Base-by-base conservation (phyloP, 2,888 invertebrate species). In the Tiliacea aurago region DNA sequence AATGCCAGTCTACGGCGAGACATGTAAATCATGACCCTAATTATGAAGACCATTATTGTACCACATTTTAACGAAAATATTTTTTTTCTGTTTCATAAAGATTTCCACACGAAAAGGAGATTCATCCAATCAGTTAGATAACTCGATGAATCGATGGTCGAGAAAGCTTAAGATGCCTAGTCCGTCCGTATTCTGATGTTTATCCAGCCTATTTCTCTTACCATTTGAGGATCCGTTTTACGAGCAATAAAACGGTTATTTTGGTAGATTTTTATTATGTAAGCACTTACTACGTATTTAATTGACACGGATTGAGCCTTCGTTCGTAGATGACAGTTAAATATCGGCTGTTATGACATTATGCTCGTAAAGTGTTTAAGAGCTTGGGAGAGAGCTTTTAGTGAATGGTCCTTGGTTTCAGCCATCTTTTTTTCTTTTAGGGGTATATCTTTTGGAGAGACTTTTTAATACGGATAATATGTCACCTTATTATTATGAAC, bases 211-310 rank as follows among this genome's bases (percentile, higher is more conserved):
- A 61, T 63, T 59, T 68, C 20, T 77, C 23, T 37, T 49, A 47
- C 43, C 37, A 67, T 59, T 59, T 49, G 4, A 0, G 53, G 45
- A 33, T 13, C 13, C 51, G 4, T 64, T 79, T 75, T 59, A 80
- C 13, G 70, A 67, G 13, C 58, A 51, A 75, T 80, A 75, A 70
- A 80, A 59, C 7, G 18, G 15, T 33, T 75, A 58, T 67, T 67
- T 75, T 33, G 53, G 15, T 51, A 45, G 45, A 70, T 33, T 64
- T 73, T 80, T 75, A 28, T 28, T 28, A 58, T 80, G n/a, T n/a
- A 18, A n/a, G n/a, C 59, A 61, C 56, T 53, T 6, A 37, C 45
- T 33, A 23, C 49, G 61, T 68, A 65, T 73, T 63, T 67, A 45
- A 74, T 58, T n/a, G 69, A 53, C 20, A 45, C 20, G 28, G 41